Evolutionary conservation across 2,888 invertebrate species (phyloP), one percentile per base, ranked within the genome.

Genomic region (Ophioninae sp.): DNA sequence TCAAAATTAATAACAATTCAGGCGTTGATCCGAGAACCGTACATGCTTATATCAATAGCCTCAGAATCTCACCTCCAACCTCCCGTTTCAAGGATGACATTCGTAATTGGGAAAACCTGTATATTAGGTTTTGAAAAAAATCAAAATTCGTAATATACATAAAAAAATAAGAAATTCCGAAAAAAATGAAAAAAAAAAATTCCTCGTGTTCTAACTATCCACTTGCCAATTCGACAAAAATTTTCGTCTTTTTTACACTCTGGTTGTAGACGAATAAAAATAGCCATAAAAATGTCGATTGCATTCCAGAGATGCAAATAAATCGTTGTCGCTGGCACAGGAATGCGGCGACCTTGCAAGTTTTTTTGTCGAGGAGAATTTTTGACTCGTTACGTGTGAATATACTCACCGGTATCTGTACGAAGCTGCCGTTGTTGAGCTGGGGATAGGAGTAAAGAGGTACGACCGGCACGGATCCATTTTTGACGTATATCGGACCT

Each of bases 381-480:
- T 61, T 61, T 61, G 23, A 39, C 68, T 9, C 1, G 73, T 51
- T 51, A 51, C 51, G 51, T 51, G 51, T 51, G 13, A 51, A 17
- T 17, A 51, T 6, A 95, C 97, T 97, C 93, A 97, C 97, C 94
- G 97, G 97, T 94, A 97, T 97, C 94, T 97, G 97, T 88, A 97
- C 96, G 93, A 97, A 96, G 68, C 96, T 95, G 86, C 97, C 97
- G 93, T 97, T 97, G 93, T 97, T 97, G 90, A 97, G 94, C 87
- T 96, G 96, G 71, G 96, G 96, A 93, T 97, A 97, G 74, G 97
- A 96, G 88, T 97, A 97, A 65, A 97, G 94, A 30, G 97, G 97
- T 85, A 97, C 97, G 7, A 97, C 97, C 68, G 97, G 97, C 73
- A 97, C 97, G 65, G 96, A 95, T 82, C 97, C 97, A 92, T 97